Percentiles rank a stretch among this genome's conserved stretches.
Conservation (phyloP, 1,140 invertebrate genomes). For the Tetragnatha versicolor region DNA sequence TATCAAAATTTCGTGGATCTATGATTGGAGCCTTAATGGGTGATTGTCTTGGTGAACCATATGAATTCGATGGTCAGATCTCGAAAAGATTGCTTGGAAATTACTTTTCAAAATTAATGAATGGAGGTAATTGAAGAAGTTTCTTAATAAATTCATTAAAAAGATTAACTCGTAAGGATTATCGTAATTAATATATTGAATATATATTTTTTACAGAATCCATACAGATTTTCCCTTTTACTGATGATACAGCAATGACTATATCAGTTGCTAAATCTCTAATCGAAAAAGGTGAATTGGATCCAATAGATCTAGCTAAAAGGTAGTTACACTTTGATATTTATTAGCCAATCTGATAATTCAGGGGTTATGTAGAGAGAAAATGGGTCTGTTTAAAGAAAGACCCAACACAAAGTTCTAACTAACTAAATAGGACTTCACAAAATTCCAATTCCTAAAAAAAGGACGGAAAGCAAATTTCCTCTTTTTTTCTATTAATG, state of each 20-base stretch:
- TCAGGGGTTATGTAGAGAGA: too few species aligned
- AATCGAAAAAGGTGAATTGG: slow-evolving; percentile 68
- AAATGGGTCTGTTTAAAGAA: too few species aligned
- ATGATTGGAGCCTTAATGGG: slow-evolving; percentile 75
- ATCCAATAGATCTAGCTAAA: slow-evolving; percentile 63
- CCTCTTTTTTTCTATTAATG: too few species aligned
- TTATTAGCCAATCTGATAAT: too few species aligned
- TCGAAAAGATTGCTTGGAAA: slow-evolving; percentile 68
- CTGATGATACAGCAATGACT: slow-evolving; percentile 83
- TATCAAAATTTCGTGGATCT: slow-evolving; percentile 66
- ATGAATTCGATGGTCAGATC: slow-evolving; percentile 70
- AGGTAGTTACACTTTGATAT: too few species aligned
- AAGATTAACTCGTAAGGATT: neutral
- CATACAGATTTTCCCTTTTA: slow-evolving; percentile 70
- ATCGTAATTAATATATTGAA: slow-evolving; percentile 14
- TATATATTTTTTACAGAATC: slow-evolving; percentile 32
- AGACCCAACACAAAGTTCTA: too few species aligned
- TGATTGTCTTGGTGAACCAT: slow-evolving; percentile 77
- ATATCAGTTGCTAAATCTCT: slow-evolving; percentile 72
- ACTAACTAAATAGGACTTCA: too few species aligned
- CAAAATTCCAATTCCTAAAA: too few species aligned
- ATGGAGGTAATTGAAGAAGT: slow-evolving; percentile 67
- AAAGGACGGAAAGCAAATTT: too few species aligned
- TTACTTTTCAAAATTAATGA: slow-evolving; percentile 70
- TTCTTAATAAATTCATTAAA: slow-evolving; percentile 1